Evolutionary conservation across 2,888 invertebrate species (phyloP).

Genomic region (Netelia fuscicornis): DNA sequence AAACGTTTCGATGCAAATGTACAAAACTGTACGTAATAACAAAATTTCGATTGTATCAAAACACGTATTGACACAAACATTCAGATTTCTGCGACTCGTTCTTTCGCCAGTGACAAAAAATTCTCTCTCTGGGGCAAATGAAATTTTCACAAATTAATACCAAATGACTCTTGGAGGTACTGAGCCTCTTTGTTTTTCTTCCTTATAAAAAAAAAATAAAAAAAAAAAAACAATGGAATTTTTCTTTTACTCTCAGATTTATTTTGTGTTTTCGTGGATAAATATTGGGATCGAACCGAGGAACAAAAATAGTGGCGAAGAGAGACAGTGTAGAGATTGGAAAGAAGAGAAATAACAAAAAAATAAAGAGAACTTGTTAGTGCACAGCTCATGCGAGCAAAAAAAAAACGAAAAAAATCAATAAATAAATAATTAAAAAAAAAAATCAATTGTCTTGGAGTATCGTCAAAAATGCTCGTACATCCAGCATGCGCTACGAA

Average conservation of each 20-base stretch:
- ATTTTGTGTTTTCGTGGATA: slow-evolving; percentile 37
- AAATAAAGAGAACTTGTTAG: slow-evolving; percentile 78
- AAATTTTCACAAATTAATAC: slow-evolving; percentile 15
- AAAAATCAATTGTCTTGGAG: slow-evolving; percentile 70
- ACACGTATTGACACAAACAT: not conserved
- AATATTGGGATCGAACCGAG: slow-evolving; percentile 30
- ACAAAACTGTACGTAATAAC: not conserved
- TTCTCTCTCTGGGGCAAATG: slow-evolving; percentile 33
- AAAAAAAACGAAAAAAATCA: slow-evolving; percentile 24
- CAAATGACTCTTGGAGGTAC: slow-evolving; percentile 5
- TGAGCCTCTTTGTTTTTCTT: not conserved
- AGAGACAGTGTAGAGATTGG: slow-evolving; percentile 70
- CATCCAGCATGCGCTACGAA: slow-evolving; percentile 82
- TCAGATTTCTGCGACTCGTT: slow-evolving; percentile 74
- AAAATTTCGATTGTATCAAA: not conserved
- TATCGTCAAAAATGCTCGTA: slow-evolving; percentile 80
- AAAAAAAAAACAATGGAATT: slow-evolving; percentile 60
- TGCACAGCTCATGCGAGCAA: slow-evolving; percentile 83
- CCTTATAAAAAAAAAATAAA: not conserved
- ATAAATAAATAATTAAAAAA: not conserved
- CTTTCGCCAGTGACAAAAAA: slow-evolving; percentile 60
- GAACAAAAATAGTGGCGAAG: slow-evolving; percentile 70
- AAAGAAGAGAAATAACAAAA: slow-evolving; percentile 61
- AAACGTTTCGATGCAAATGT: slow-evolving; percentile 67
- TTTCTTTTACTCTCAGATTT: slow-evolving; percentile 59